Evolutionary conservation across 2,113 vertebrate genomes (phyloP).

Genomic region (Nycticryphes semicollaris): DNA sequence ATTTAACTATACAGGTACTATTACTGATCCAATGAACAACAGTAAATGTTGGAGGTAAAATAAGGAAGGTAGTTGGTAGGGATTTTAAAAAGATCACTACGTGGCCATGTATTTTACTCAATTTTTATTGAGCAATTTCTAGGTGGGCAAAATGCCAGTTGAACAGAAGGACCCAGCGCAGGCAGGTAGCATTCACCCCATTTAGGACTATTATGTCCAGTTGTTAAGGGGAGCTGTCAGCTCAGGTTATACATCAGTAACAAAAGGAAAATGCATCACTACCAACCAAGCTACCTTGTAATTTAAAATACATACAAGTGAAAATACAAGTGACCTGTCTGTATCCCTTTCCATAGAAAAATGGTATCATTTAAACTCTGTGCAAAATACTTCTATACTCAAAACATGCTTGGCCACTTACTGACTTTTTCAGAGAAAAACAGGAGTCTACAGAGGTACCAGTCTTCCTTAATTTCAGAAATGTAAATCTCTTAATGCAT

Average conservation of each 20-base stretch:
- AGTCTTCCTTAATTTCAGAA: neutral
- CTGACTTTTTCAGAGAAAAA: neutral
- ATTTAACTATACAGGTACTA: neutral
- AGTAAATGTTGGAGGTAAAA: neutral
- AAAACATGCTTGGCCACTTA: neutral
- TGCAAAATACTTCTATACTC: neutral
- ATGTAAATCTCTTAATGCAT: neutral
- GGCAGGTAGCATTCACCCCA: neutral
- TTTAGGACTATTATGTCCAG: neutral
- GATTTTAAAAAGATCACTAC: neutral
- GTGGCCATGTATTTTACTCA: neutral
- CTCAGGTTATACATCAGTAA: neutral
- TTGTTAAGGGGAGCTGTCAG: constrained; percentile 8
- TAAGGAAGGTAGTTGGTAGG: neutral
- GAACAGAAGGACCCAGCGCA: neutral
- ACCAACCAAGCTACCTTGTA: neutral
- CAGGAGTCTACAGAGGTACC: neutral
- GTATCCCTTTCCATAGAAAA: neutral
- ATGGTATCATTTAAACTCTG: neutral
- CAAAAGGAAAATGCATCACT: neutral
- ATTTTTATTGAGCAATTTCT: constrained; percentile 15
- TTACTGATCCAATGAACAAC: neutral
- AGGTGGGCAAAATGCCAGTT: constrained; percentile 18
- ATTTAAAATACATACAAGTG: neutral
- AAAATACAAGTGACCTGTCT: neutral